Percentiles rank a stretch among this genome's conserved stretches.
phyloP scores from a whole-genome alignment of 1,140 invertebrate genomes.

The Drosophila ananassae region DNA sequence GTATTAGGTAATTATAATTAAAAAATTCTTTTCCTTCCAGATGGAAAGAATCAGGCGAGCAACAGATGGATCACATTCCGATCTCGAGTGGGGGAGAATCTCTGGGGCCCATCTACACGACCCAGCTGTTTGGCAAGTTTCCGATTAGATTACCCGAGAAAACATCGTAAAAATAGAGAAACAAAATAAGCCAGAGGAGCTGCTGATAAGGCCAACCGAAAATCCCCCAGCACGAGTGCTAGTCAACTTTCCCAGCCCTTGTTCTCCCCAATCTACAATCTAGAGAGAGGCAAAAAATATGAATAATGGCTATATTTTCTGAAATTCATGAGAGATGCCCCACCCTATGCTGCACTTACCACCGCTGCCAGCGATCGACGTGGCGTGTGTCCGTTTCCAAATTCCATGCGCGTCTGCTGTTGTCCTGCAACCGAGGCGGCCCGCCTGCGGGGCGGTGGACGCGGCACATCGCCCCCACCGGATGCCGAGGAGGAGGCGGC shows the following conservation, averaged over 20 bases:
- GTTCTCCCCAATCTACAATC: neutral
- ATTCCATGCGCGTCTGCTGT: slow-evolving; percentile 67
- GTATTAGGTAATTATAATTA: neutral
- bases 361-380: slow-evolving; percentile 74
- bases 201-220: slow-evolving; percentile 34
- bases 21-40: no score
- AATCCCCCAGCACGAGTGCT: neutral
- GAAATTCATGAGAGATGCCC: no score
- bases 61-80: neutral
- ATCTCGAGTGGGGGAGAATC: slow-evolving; percentile 8
- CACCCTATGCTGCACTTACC: slow-evolving; percentile 48
- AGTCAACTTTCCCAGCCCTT: slow-evolving; percentile 1
- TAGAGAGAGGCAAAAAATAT: neutral
- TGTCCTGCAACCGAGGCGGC: slow-evolving; percentile 77
- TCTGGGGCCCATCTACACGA: slow-evolving; percentile 27
- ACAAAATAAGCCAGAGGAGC: slow-evolving; percentile 21
- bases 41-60: neutral
- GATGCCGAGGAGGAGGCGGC: slow-evolving; percentile 42
- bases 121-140: slow-evolving; percentile 33
- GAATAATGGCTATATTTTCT: no score
- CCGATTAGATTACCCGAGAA: slow-evolving; percentile 61
- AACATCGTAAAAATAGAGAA: slow-evolving; percentile 49
- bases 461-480: slow-evolving; percentile 60
- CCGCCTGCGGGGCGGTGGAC: slow-evolving; percentile 73
- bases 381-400: slow-evolving; percentile 70